Percentiles rank a stretch among this genome's conserved stretches.
These are phyloP conservation scores for Paedocypris sp. DNA, from an alignment of 2,113 vertebrate genomes.

Conservation along the genomic window DNA sequence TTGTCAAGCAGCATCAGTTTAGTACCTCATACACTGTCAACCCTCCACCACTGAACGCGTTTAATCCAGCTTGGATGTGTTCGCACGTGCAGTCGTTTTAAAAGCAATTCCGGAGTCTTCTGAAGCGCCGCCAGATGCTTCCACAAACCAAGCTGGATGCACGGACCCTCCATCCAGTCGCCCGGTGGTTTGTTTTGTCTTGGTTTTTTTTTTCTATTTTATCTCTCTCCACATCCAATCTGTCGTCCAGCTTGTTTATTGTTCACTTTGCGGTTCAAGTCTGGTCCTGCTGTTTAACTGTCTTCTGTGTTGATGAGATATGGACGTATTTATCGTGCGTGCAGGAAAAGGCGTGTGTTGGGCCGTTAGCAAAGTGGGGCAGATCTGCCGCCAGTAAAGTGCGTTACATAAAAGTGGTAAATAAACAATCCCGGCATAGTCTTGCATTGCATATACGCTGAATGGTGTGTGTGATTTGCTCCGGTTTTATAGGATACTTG, in stretches of 20 bases:
- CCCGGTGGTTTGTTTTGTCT: not conserved
- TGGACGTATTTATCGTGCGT: not conserved
- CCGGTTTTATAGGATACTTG: slow-evolving; percentile 27
- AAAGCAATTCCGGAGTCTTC: too few species aligned
- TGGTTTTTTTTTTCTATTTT: not conserved
- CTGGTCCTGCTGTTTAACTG: not conserved
- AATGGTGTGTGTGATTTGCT: not conserved
- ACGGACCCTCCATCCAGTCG: too few species aligned
- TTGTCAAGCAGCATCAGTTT: too few species aligned
- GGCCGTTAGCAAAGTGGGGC: not conserved
- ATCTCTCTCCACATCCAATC: not conserved
- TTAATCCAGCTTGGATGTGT: too few species aligned
- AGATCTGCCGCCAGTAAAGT: slow-evolving; percentile 32
- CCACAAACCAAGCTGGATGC: too few species aligned
- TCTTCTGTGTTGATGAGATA: slow-evolving; percentile 6
- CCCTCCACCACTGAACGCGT: too few species aligned
- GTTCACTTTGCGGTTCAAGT: not conserved
- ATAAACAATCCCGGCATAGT: not conserved
- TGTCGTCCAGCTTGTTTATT: not conserved
- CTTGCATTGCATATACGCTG: not conserved
- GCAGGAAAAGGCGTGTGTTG: slow-evolving; percentile 2
- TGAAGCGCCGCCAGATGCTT: too few species aligned
- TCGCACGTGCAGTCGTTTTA: too few species aligned
- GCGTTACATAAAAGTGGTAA: slow-evolving; percentile 20
- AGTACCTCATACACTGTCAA: too few species aligned